phyloP scores from a whole-genome alignment of 2,113 vertebrate species.

The Grantiella picta region DNA sequence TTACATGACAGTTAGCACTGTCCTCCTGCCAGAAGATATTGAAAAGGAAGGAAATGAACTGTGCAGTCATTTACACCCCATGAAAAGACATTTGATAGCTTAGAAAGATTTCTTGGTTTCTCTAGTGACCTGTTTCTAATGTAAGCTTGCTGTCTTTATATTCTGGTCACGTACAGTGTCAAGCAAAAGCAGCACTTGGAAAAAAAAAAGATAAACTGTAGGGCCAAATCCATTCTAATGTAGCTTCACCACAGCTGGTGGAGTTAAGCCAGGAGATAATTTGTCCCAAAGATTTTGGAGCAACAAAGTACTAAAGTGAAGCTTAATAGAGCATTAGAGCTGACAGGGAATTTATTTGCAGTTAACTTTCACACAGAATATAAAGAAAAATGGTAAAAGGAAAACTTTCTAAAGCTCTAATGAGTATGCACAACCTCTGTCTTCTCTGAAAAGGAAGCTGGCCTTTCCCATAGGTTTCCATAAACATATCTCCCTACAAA shows the following conservation, averaged over 20 bases:
- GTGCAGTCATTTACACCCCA: constrained; percentile 5
- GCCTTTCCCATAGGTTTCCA: not conserved
- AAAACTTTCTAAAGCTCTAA: not conserved
- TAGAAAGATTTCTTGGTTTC: not conserved
- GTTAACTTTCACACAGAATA: not conserved
- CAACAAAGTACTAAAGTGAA: not conserved
- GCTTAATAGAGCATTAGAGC: not conserved
- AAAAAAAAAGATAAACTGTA: not conserved
- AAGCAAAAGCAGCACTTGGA: not conserved
- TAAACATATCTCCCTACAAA: not conserved
- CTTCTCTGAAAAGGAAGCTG: not conserved
- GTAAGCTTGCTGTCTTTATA: constrained; percentile 7
- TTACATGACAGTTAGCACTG: constrained; percentile 1
- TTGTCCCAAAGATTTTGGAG: not conserved
- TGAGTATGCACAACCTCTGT: not conserved
- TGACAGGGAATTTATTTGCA: not conserved
- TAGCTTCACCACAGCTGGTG: not conserved
- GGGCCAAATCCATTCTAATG: not conserved
- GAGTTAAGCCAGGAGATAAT: not conserved
- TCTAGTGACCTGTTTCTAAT: constrained; percentile 18
- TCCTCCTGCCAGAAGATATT: not conserved
- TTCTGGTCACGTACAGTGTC: not conserved
- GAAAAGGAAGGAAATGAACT: constrained; percentile 39
- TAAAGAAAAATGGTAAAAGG: not conserved
- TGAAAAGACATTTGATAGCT: constrained; percentile 24